Evolutionary conservation across 2,113 vertebrate genomes (phyloP).

Genomic region (Dryoscopus gambensis): DNA sequence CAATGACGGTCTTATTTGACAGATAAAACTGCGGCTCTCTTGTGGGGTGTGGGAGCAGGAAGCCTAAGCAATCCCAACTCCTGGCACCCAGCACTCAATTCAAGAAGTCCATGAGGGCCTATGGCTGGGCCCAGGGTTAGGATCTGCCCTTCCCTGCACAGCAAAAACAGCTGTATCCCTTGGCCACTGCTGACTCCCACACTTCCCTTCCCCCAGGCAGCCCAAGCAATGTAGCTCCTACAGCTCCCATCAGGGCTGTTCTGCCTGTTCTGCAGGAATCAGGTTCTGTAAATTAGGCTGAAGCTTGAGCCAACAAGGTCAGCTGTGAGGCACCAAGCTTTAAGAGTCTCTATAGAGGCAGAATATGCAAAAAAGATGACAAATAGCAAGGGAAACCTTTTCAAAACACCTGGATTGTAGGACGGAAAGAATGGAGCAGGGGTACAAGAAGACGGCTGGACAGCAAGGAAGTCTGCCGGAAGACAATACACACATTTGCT

Average conservation of each 20-base stretch:
- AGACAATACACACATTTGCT: neutral
- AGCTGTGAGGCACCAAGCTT: neutral
- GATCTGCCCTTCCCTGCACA: neutral
- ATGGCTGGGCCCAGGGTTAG: fast-evolving
- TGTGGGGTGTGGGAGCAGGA: fast-evolving
- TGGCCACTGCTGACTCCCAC: neutral
- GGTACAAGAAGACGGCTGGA: neutral
- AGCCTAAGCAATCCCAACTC: neutral
- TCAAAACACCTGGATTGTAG: neutral
- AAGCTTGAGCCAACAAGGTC: neutral
- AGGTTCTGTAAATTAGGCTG: neutral
- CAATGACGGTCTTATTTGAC: fast-evolving
- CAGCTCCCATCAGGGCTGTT: neutral
- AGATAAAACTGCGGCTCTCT: neutral
- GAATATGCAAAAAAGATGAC: neutral
- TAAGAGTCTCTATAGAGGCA: neutral
- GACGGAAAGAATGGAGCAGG: neutral
- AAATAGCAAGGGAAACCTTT: neutral
- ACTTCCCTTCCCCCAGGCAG: neutral
- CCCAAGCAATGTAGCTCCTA: neutral
- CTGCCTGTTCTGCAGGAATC: neutral
- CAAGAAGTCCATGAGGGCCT: too few species aligned
- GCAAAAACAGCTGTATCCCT: neutral
- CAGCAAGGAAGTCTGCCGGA: neutral
- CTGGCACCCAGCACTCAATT: neutral